Evolutionary conservation across 2,113 vertebrate genomes (phyloP), one percentile per base, ranked within the genome.

Genomic region (Microcebus ravelobensis): DNA sequence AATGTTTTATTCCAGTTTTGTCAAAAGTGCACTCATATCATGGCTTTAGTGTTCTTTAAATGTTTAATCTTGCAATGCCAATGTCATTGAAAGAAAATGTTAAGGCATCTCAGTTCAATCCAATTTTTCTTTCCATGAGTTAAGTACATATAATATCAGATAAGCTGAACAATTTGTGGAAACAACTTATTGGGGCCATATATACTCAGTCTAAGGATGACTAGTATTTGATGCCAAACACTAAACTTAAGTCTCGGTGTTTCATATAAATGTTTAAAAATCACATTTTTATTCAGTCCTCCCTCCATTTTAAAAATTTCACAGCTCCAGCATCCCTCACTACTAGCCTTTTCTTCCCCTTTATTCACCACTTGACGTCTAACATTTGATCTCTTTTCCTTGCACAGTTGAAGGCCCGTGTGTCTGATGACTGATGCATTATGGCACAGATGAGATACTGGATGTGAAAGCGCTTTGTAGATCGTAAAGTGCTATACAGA

Each of bases 51-150:
- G 98, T 98, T 98, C 97, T 98, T 97, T 98, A 97, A 96, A 65
- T 98, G 97, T 98, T 97, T 98, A 97, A 98, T 98, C 97, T 98
- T 98, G 97, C 93, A 52, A 98, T 98, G 98, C 98, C 98, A 96
- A 98, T 98, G 96, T 98, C 97, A 95, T 96, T 98, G 98, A 96
- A 98, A 91, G 89, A 96, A 93, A 95, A 80, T 96, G 87, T 87
- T 97, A 85, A 87, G 85, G 29, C 87, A 97, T 96, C 88, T 87
- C 93, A 88, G 76, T 97, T 95, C 18, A 34, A 91, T 45, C 20
- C 90, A 93, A 55, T 76, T 85, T 90, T 81, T 88, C 79, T 97
- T 97, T 29, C 87, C 96, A 94, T 97, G 59, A 97, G 77, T 97
- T 89, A 95, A 42, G 18, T 97, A 94, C 76, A 13, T 83, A 76